Evolutionary conservation across 2,888 invertebrate species (phyloP).

Genomic region (Seladonia tumulorum): DNA sequence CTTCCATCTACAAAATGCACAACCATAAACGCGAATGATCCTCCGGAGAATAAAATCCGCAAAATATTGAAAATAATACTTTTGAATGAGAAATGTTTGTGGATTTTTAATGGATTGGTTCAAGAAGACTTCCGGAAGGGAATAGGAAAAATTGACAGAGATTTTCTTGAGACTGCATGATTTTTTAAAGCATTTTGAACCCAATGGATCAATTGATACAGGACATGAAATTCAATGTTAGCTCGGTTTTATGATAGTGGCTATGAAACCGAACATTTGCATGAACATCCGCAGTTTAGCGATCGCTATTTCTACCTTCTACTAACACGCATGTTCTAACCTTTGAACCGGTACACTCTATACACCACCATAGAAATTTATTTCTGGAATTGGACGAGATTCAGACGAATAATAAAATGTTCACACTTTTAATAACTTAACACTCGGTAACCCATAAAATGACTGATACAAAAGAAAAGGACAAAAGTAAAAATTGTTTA

Average conservation of each 20-base stretch:
- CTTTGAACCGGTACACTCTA: background rate
- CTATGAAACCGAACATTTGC: background rate
- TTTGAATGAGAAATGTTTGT: too few relatives aligned
- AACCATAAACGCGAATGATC: background rate
- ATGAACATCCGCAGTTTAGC: slow-evolving; percentile 6
- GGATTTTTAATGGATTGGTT: too few relatives aligned
- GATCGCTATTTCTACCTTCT: background rate
- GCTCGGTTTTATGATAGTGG: background rate
- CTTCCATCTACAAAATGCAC: background rate
- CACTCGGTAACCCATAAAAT: too few relatives aligned
- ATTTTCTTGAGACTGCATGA: background rate
- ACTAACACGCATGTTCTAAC: background rate
- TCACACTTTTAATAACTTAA: background rate
- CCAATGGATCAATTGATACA: background rate
- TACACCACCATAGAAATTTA: background rate
- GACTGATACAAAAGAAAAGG: too few relatives aligned
- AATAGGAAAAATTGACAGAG: background rate
- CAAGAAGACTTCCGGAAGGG: too few relatives aligned
- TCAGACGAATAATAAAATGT: background rate
- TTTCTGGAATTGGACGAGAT: background rate
- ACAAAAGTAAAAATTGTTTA: too few relatives aligned
- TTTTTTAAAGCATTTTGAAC: background rate
- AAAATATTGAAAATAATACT: too few relatives aligned
- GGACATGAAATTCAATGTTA: background rate
- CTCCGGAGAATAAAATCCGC: too few relatives aligned